Evolutionary conservation across 2,888 invertebrate species (phyloP).

Genomic region (Pammene fasciana): DNA sequence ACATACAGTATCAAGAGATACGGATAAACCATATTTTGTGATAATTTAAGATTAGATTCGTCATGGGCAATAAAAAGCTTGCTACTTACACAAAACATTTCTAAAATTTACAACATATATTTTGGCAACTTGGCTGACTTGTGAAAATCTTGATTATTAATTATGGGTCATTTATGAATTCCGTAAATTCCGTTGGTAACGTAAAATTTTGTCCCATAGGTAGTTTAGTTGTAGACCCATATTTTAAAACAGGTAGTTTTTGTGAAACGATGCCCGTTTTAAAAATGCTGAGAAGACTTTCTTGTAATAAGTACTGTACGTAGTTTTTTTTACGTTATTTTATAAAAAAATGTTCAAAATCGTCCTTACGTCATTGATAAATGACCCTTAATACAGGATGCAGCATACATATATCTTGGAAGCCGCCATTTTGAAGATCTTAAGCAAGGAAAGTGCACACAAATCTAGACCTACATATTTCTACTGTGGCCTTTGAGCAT

Average conservation of each 20-base stretch:
- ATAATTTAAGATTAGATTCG: conserved; percentile 49
- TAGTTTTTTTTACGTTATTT: too few species aligned
- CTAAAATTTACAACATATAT: conserved; percentile 37
- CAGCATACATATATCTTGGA: conserved; percentile 10
- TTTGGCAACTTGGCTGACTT: conserved; percentile 44
- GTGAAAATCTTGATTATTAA: conserved; percentile 50
- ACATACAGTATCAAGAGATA: conserved; percentile 40
- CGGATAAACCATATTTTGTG: conserved; percentile 49
- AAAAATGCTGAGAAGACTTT: too few species aligned
- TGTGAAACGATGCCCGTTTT: too few species aligned
- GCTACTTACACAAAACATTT: conserved; percentile 42
- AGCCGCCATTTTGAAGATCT: conserved; percentile 9
- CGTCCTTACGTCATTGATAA: background rate
- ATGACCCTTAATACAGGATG: background rate
- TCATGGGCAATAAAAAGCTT: conserved; percentile 55
- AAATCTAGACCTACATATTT: conserved; percentile 20
- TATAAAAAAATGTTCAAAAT: background rate
- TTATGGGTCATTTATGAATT: background rate
- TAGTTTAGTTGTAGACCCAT: too few species aligned
- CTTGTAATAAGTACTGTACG: too few species aligned
- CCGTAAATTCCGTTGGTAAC: background rate
- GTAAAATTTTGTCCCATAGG: too few species aligned
- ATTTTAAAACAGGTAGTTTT: too few species aligned
- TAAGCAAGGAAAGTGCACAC: conserved; percentile 32
- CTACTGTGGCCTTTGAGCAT: conserved; percentile 37